Conservation (phyloP, 2,888 invertebrate species). For the Arenicola marina region DNA sequence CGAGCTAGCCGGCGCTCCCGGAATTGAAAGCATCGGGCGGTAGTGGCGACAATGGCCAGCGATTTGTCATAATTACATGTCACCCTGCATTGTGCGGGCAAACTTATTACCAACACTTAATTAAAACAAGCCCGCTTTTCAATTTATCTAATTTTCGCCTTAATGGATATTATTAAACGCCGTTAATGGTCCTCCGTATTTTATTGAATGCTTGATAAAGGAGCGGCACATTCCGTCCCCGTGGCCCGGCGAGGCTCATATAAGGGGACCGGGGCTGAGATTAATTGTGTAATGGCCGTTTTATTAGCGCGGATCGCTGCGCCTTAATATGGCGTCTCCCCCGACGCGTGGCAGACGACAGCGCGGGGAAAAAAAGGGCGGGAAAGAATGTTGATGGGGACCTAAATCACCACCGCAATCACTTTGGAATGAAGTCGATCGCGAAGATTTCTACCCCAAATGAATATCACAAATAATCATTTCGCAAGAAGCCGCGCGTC, state of each 20-base stretch:
- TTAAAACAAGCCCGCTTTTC: slow-evolving; percentile 1
- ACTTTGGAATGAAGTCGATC: not conserved
- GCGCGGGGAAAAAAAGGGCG: not conserved
- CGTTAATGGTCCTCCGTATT: not conserved
- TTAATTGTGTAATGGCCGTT: too few relatives aligned
- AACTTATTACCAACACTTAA: not conserved
- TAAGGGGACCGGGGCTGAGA: too few relatives aligned
- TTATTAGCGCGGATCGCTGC: too few relatives aligned
- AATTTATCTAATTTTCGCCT: slow-evolving; percentile 3
- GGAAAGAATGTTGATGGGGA: not conserved
- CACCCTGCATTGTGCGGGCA: not conserved
- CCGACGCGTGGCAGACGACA: not conserved
- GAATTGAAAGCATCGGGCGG: not conserved
- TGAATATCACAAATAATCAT: too few relatives aligned
- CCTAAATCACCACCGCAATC: not conserved
- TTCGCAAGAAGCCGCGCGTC: too few relatives aligned
- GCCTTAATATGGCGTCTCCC: not conserved
- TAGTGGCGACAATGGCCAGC: not conserved
- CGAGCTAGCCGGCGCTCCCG: too few relatives aligned
- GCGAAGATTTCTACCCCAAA: too few relatives aligned
- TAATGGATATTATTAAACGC: slow-evolving; percentile 6
- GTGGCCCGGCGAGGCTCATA: too few relatives aligned
- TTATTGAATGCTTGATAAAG: slow-evolving; percentile 4
- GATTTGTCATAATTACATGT: slow-evolving; percentile 9
- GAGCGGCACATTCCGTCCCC: not conserved